Conservation (phyloP, 2,113 vertebrate species). For the Aplodontia rufa region DNA sequence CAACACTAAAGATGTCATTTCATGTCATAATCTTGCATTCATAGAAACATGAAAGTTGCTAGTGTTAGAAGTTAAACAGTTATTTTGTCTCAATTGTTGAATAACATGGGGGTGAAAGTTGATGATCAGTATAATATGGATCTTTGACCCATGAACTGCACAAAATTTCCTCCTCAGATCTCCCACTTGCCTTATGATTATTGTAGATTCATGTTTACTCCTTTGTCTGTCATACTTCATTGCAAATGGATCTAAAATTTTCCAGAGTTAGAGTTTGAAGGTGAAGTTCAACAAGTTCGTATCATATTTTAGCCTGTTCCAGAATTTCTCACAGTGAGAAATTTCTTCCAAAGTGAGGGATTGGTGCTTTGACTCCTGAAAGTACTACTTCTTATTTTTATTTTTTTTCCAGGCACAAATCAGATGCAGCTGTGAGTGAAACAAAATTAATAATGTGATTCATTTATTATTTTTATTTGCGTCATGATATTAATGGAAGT, state of each 20-base stretch:
- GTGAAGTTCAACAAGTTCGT: constrained; percentile 66
- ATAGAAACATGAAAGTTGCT: background rate
- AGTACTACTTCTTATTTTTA: constrained; percentile 14
- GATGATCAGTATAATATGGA: background rate
- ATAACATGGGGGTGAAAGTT: background rate
- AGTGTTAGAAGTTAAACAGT: background rate
- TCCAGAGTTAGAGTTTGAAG: background rate
- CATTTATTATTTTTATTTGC: constrained; percentile 44
- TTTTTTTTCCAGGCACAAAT: background rate
- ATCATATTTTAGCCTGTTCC: constrained; percentile 67
- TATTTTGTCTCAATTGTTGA: background rate
- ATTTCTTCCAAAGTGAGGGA: background rate
- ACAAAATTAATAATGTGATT: background rate
- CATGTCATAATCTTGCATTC: background rate
- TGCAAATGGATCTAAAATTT: background rate
- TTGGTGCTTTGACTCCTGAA: constrained; percentile 64
- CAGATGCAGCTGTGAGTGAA: constrained; percentile 59
- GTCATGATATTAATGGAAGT: constrained; percentile 58
- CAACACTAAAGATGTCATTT: background rate
- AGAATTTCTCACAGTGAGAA: constrained; percentile 54
- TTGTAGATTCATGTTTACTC: background rate
- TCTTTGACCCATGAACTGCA: background rate
- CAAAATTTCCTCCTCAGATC: background rate
- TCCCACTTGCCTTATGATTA: background rate
- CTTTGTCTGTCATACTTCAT: background rate